Base-by-base conservation (phyloP, 1,140 invertebrate species). In the Hylaeus anthracinus region DNA sequence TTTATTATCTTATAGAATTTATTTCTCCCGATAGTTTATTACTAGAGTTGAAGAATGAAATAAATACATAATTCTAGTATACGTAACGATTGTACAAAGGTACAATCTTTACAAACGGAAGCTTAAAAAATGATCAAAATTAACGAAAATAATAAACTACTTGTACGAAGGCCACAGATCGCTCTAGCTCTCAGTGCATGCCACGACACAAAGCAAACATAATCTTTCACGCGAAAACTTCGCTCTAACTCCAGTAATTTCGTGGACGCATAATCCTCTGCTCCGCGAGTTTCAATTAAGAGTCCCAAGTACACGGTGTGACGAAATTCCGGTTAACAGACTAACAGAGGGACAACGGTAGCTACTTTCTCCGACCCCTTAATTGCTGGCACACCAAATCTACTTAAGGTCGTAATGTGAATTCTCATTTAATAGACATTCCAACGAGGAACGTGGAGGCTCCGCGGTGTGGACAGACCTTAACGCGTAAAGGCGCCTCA, bases 401-500 rank as follows among this genome's bases (percentile, higher is more conserved):
- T 53, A 65, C 48, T 65, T 39, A 39, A 60, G 9, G 6, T 10
- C 65, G 3, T 41, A 70, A 78, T 14, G 37, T 43, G 14, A 41
- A 41, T 51, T 55, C 15, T 9, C 48, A 12, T 39, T 45, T 14
- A n/a, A 43, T 0, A 5, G 14, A 43, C 39, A 43, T 55, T 60
- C 58, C 56, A 37, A 48, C 15, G 45, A 5, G 2, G 26, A 41
- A 5, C 5, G 51, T 12, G 14, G 3, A 48, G 9, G 15, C 10
- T n/a, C n/a, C 41, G 43, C 15, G n/a, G 43, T 58, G 61, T 65
- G 77, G 55, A 79, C 60, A 26, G 9, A 48, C 5, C 77, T 66
- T 73, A 79, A 79, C n/a, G 43, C 5, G 71, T 43, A 41, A 58
- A 72, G 61, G 73, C 74, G 55, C 39, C 53, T 76, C 60, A 41